These are phyloP conservation scores for Apamea monoglypha DNA, from an alignment of 2,888 invertebrate genomes.

Conservation along the genomic window DNA sequence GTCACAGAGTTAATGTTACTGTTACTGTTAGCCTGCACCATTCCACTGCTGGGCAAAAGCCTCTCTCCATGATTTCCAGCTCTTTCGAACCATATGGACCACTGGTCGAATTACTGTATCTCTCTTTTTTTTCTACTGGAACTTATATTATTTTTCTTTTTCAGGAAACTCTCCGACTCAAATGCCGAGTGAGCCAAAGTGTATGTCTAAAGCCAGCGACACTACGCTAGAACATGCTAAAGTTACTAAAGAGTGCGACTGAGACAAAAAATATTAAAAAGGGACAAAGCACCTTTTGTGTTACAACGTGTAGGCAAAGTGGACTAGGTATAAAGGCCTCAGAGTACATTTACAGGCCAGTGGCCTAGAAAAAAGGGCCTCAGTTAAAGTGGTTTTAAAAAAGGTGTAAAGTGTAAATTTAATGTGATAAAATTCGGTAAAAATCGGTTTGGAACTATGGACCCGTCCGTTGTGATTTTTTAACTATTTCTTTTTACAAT, in stretches of 20 bases:
- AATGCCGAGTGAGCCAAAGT: slow-evolving; percentile 73
- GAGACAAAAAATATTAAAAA: slow-evolving; percentile 64
- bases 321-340: slow-evolving; percentile 37
- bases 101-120: no score
- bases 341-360: slow-evolving; percentile 17
- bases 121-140: not conserved
- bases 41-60: no score
- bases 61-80: no score
- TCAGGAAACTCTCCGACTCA: slow-evolving; percentile 75
- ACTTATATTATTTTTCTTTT: slow-evolving; percentile 14
- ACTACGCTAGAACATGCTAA: slow-evolving; percentile 74
- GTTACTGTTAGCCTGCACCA: no score
- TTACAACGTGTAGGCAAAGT: slow-evolving; percentile 36
- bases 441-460: slow-evolving; percentile 49
- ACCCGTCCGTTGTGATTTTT: slow-evolving; percentile 62
- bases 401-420: slow-evolving; percentile 46
- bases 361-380: slow-evolving; percentile 33
- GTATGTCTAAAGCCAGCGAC: slow-evolving; percentile 77
- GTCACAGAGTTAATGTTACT: not conserved
- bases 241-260: slow-evolving; percentile 74
- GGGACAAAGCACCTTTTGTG: slow-evolving; percentile 17
- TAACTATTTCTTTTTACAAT: slow-evolving; percentile 2
- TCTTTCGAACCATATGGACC: no score
- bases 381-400: slow-evolving; percentile 17
- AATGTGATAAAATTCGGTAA: slow-evolving; percentile 58